A percentile compares a stretch with the other conserved stretches of the same genome.
Evolutionary conservation across 2,113 vertebrate species (phyloP).

Genomic region (Andinoacara biseriatus): DNA sequence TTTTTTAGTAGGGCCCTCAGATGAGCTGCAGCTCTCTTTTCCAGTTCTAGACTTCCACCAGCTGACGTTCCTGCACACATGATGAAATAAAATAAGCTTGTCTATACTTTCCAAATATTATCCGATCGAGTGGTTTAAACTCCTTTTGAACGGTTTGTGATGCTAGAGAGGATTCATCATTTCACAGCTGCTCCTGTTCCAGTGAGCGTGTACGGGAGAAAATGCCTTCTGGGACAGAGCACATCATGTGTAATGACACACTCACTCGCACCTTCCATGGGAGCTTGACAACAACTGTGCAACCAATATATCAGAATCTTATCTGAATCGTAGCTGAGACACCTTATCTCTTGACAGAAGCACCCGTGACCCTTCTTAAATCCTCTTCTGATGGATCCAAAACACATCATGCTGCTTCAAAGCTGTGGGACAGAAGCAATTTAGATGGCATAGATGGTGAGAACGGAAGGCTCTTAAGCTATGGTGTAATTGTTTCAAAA

Average conservation of each 20-base stretch:
- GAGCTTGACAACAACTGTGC: conserved; percentile 8
- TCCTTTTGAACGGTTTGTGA: neutral
- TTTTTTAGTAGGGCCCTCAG: no score
- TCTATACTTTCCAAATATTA: neutral
- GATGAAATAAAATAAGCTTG: neutral
- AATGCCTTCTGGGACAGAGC: neutral
- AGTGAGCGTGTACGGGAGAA: neutral
- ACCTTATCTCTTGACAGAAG: conserved; percentile 45
- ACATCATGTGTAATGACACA: neutral
- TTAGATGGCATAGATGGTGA: conserved; percentile 10
- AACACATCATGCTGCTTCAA: conserved; percentile 6
- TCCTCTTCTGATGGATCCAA: conserved; percentile 16
- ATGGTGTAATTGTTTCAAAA: conserved; percentile 15
- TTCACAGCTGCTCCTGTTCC: neutral
- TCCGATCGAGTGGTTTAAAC: neutral
- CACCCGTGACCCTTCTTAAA: conserved; percentile 44
- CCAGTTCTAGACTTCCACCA: neutral
- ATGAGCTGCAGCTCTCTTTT: neutral
- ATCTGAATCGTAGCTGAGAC: conserved; percentile 43
- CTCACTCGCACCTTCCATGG: neutral
- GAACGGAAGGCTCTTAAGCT: conserved; percentile 1
- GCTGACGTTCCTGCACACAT: neutral
- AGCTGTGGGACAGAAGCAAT: conserved; percentile 15
- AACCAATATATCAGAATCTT: conserved; percentile 16
- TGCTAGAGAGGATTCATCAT: neutral